Evolutionary conservation across 2,888 invertebrate genomes (phyloP), one percentile per base, ranked within the genome.

Genomic region (Cantharis nigra): DNA sequence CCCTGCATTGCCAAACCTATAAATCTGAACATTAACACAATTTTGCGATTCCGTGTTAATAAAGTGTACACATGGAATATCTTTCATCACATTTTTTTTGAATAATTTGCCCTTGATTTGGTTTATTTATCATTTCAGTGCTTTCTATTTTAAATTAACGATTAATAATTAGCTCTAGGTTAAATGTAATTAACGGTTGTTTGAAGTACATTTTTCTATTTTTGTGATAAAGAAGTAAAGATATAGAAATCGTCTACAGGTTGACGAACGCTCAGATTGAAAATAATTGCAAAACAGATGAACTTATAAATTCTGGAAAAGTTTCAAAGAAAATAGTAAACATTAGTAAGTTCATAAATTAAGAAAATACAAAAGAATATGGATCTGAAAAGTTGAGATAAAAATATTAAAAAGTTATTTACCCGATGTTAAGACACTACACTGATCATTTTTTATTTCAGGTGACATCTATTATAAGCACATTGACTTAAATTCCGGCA

Each of bases 1-100:
- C 64, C 71, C 71, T 64, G 64, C 16, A 71, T 63, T 71, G 28
- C 71, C 72, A 30, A 69, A 73, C 65, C 49, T 67, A 16, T 74
- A 74, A 74, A 13, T 30, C 20, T 13, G 69, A 9, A 14, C 63
- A 74, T 74, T 74, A 74, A 74, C 74, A 74, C 74, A 74, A 63
- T 63, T 74, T 74, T 69, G 33, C 26, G 13, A 67, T 64, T 73
- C 67, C 67, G 20, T 73, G 70, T 74, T 74, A 63, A 23, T 67
- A 13, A 67, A 49, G 7, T 49, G 33, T 11, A 11, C 33, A 33
- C 13, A 33, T 13, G 7, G n/a, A 49, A 49, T 49, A 7, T 13
- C n/a, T n/a, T 49, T 49, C 49, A n/a, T 49, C 49, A 49, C 7
- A 7, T 49, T 49, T 49, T n/a, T 49, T 49, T 49, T n/a, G 1